These are phyloP conservation scores for Spea multiplicata DNA, from an alignment of 2,113 vertebrate species.

Conservation along the genomic window DNA sequence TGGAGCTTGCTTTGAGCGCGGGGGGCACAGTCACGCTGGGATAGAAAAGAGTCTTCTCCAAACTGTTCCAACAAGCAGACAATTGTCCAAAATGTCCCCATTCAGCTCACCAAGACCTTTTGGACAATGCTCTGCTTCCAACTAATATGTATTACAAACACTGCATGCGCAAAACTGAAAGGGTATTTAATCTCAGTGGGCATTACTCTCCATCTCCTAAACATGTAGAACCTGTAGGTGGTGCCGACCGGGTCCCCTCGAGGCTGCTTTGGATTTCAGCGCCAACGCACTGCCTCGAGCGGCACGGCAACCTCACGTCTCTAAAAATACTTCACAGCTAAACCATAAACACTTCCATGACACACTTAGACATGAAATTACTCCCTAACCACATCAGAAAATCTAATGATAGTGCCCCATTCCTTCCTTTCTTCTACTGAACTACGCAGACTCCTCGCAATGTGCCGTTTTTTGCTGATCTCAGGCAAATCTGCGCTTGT, in stretches of 20 bases:
- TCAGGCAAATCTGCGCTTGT: constrained; percentile 28
- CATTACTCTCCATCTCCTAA: no score
- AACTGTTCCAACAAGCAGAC: no score
- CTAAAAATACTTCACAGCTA: constrained; percentile 42
- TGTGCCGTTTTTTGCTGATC: constrained; percentile 34
- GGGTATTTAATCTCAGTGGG: no score
- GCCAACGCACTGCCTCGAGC: background rate
- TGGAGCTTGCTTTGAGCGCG: no score
- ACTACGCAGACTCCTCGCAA: constrained; percentile 33
- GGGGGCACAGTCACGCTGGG: no score
- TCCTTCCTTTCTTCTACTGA: constrained; percentile 40
- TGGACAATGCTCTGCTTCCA: no score
- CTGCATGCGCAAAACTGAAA: no score
- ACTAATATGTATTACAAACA: no score
- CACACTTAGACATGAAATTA: constrained; percentile 46
- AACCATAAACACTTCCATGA: constrained; percentile 44
- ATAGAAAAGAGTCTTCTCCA: no score
- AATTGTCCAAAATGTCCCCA: no score
- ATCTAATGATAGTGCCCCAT: constrained; percentile 40
- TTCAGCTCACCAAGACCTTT: no score
- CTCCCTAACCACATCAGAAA: constrained; percentile 42
- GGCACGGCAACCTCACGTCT: constrained; percentile 23
- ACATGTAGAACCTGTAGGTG: no score
- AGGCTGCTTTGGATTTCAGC: constrained; percentile 1
- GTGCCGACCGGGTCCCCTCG: background rate